These are phyloP conservation scores for Drosophila prolongata DNA, from an alignment of 2,888 invertebrate species.

Conservation along the genomic window DNA sequence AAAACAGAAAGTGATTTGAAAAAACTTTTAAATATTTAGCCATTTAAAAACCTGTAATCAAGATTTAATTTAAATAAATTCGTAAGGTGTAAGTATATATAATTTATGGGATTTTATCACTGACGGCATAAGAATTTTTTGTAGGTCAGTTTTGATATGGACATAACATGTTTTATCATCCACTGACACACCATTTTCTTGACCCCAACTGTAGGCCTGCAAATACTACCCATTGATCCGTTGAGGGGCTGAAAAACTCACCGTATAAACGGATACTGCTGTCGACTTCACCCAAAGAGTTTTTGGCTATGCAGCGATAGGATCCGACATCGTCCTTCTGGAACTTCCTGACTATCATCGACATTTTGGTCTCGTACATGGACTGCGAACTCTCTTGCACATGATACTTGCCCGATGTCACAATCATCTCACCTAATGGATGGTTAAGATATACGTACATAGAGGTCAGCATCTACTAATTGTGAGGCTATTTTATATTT, in stretches of 20 bases:
- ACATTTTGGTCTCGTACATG: slow-evolving; percentile 93
- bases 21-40: too few relatives aligned
- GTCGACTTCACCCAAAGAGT: slow-evolving; percentile 94
- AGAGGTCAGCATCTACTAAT: too few relatives aligned
- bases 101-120: too few relatives aligned
- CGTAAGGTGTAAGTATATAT: too few relatives aligned
- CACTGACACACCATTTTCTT: background rate
- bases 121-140: too few relatives aligned
- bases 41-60: too few relatives aligned
- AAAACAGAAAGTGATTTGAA: too few relatives aligned
- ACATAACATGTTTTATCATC: too few relatives aligned
- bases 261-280: slow-evolving; percentile 94
- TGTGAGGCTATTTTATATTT: background rate
- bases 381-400: slow-evolving; percentile 89
- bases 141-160: too few relatives aligned
- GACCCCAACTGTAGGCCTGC: background rate
- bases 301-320: slow-evolving; percentile 94
- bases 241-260: slow-evolving; percentile 84
- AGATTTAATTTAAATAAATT: too few relatives aligned
- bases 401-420: slow-evolving; percentile 91
- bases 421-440: slow-evolving; percentile 91
- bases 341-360: slow-evolving; percentile 90
- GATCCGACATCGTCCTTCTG: slow-evolving; percentile 91
- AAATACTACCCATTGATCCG: background rate
- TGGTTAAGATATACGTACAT: background rate